Evolutionary conservation across 2,888 invertebrate species (phyloP), one percentile per base, ranked within the genome.

Genomic region (Drosophila macrospina): DNA sequence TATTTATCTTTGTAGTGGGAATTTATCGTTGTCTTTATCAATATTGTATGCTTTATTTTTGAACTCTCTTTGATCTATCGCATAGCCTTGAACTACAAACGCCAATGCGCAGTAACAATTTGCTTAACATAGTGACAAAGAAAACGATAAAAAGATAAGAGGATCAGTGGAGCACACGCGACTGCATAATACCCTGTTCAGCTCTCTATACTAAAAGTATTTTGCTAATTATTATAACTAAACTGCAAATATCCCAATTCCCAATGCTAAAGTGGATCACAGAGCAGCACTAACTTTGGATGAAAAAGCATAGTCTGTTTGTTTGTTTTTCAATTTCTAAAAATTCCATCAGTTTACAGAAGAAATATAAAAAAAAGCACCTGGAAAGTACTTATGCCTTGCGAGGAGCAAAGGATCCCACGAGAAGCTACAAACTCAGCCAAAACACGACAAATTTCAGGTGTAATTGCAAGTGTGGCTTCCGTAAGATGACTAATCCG

Each of bases 31-130:
- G 28, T 4, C 13, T 39, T 51, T n/a, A n/a, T n/a, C n/a, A 28
- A 26, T 51, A 51, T 26, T 24, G n/a, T 16, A n/a, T n/a, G 16
- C 1, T 39, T 8, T 51, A 41, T 60, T 56, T 57, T 45, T 51
- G 28, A 11, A 13, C 56, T 44, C n/a, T n/a, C 20, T 20, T 20
- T 20, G 20, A 1, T 20, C 3, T 44, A 56, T 55, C 34, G 10
- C 44, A 34, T 42, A 66, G 51, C 69, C 69, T 72, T 75, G 62
- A 59, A 39, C 32, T 11, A 73, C 37, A 41, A 39, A 34, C 10
- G 20, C 20, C n/a, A n/a, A n/a, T n/a, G n/a, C n/a, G n/a, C n/a
- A n/a, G 44, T 32, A 10, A 1, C 37, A 37, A 2, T 44, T 45
- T 8, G 41, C 10, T n/a, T 20, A 34, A 60, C 7, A n/a, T n/a